phyloP scores from a whole-genome alignment of 2,113 vertebrate genomes.

The Calyptomena viridis region DNA sequence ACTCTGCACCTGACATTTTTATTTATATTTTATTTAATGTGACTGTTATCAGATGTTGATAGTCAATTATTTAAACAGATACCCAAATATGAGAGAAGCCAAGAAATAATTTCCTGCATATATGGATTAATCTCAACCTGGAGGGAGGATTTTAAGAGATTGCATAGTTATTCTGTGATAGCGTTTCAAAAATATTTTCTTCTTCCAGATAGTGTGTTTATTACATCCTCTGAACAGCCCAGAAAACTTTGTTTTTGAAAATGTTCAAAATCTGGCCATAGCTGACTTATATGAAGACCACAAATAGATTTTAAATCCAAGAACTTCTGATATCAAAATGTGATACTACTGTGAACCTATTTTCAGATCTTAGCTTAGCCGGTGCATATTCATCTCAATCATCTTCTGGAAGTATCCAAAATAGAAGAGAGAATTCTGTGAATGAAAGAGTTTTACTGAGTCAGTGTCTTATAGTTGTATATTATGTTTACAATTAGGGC shows the following conservation, averaged over 20 bases:
- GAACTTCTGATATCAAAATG: background rate
- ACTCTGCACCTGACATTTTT: background rate
- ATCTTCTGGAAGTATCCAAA: background rate
- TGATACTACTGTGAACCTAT: background rate
- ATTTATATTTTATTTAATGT: background rate
- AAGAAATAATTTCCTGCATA: background rate
- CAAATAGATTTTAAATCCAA: background rate
- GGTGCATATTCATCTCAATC: background rate
- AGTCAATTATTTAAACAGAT: background rate
- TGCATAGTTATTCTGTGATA: background rate
- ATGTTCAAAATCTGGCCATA: background rate
- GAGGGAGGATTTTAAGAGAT: background rate
- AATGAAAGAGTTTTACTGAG: background rate
- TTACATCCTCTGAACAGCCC: background rate
- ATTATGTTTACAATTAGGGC: background rate
- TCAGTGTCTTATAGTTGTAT: background rate
- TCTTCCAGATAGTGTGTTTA: background rate
- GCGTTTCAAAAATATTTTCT: background rate
- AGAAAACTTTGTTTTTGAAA: background rate
- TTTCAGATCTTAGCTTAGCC: background rate
- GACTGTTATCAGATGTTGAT: background rate
- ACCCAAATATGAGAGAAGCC: background rate
- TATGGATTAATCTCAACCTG: background rate
- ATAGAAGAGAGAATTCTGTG: background rate
- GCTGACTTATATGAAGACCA: background rate